phyloP scores from a whole-genome alignment of 2,797 vertebrate species.

The Knipowitschia caucasica region DNA sequence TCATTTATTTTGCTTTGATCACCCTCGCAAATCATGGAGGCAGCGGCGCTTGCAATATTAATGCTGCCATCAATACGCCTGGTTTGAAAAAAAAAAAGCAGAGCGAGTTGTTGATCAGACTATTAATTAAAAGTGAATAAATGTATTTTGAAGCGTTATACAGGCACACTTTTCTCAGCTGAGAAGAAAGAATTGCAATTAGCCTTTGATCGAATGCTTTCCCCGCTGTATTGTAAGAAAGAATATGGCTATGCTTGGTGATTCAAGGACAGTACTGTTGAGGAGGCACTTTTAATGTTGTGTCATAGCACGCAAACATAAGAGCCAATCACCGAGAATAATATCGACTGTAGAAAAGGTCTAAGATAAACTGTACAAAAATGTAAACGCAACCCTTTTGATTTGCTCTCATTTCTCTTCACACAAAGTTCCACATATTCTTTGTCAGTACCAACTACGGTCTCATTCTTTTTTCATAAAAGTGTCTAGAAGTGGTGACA shows the following conservation, averaged over 20 bases:
- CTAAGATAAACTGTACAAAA: too few relatives aligned
- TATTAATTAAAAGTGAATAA: constrained; percentile 22
- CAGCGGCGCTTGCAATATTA: constrained; percentile 13
- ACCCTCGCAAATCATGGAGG: constrained; percentile 15
- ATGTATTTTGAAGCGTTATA: constrained; percentile 1
- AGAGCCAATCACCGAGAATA: not conserved
- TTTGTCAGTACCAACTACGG: too few relatives aligned
- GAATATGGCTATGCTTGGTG: not conserved
- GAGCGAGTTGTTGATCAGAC: constrained; percentile 7
- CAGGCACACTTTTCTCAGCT: not conserved
- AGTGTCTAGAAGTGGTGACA: too few relatives aligned
- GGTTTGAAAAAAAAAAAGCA: not conserved
- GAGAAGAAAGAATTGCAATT: not conserved
- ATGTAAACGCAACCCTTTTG: too few relatives aligned
- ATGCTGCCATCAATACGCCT: constrained; percentile 24
- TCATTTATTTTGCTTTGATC: constrained; percentile 31
- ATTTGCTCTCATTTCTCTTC: too few relatives aligned
- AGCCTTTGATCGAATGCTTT: not conserved
- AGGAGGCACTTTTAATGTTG: not conserved
- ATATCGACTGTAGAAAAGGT: too few relatives aligned
- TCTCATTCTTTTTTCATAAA: too few relatives aligned
- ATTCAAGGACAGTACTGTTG: not conserved
- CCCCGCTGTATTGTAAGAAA: constrained; percentile 1
- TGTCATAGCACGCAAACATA: not conserved
- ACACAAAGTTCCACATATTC: too few relatives aligned